Evolutionary conservation across 1,140 invertebrate species (phyloP).

Genomic region (Berghia stephanieae): DNA sequence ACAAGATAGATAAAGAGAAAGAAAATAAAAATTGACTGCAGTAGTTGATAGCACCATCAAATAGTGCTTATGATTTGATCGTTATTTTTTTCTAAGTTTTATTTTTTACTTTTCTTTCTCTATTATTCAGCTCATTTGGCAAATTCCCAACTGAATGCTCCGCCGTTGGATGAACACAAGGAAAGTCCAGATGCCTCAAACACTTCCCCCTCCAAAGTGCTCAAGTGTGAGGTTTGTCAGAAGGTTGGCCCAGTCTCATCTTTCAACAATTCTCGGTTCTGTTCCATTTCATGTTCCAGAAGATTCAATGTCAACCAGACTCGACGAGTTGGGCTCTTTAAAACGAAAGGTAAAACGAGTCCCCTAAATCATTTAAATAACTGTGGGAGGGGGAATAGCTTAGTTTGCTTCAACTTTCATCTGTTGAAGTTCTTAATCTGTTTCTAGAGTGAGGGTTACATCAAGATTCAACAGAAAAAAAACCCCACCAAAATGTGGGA

Average conservation of each 20-base stretch:
- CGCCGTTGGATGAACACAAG: constrained; percentile 17
- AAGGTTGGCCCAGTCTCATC: constrained; percentile 78
- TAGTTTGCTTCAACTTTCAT: no score
- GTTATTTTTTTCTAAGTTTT: not conserved
- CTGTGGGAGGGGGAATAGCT: no score
- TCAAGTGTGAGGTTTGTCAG: constrained; percentile 82
- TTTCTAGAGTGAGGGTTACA: no score
- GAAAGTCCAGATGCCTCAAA: constrained; percentile 52
- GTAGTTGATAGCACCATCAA: no score
- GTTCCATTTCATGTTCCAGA: constrained; percentile 80
- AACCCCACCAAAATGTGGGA: no score
- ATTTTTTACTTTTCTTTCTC: not conserved
- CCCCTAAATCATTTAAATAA: constrained; percentile 45
- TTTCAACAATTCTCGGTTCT: constrained; percentile 82
- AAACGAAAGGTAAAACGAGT: constrained; percentile 31
- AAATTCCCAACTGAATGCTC: not conserved
- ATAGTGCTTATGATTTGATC: not conserved
- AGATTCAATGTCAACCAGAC: constrained; percentile 70
- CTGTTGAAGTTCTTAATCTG: no score
- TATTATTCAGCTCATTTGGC: constrained; percentile 4
- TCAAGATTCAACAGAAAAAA: no score
- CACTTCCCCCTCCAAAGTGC: constrained; percentile 37
- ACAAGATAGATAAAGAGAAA: no score
- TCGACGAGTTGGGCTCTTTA: constrained; percentile 55
- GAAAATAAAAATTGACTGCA: no score